phyloP scores from a whole-genome alignment of 2,113 vertebrate genomes.

The Vulpes vulpes region DNA sequence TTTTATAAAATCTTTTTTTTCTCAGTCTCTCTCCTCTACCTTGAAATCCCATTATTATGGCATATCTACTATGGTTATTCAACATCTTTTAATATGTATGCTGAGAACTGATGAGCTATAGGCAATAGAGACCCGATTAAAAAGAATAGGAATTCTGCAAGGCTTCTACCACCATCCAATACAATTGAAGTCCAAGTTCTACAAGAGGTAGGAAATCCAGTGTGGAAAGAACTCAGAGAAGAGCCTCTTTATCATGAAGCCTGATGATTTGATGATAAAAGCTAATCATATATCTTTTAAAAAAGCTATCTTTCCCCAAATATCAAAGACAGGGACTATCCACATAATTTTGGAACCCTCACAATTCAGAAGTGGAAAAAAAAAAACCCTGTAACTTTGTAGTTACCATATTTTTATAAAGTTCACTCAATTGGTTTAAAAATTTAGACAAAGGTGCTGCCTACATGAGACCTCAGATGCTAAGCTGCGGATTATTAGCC shows the following conservation, averaged over 20 bases:
- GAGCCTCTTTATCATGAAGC: not conserved
- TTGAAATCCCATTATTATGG: not conserved
- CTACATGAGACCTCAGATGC: not conserved
- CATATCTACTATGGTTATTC: not conserved
- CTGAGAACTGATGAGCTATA: not conserved
- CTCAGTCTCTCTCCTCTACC: not conserved
- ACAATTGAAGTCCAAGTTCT: not conserved
- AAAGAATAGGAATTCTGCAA: not conserved
- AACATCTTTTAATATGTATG: not conserved
- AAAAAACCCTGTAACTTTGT: not conserved
- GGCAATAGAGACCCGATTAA: not conserved
- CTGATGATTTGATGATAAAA: not conserved
- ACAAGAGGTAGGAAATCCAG: not conserved
- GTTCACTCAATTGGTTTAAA: conserved; percentile 52
- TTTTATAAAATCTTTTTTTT: not conserved
- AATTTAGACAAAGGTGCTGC: conserved; percentile 43
- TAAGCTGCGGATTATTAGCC: conserved; percentile 35
- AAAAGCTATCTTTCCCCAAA: not conserved
- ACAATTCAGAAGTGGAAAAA: conserved; percentile 58
- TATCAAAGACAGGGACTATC: not conserved
- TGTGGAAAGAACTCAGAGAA: not conserved
- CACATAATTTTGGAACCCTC: not conserved
- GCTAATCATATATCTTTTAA: not conserved
- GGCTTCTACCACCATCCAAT: not conserved
- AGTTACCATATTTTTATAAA: conserved; percentile 58